Base-by-base conservation (phyloP, 2,888 invertebrate species). In the Cerastis leucographa region DNA sequence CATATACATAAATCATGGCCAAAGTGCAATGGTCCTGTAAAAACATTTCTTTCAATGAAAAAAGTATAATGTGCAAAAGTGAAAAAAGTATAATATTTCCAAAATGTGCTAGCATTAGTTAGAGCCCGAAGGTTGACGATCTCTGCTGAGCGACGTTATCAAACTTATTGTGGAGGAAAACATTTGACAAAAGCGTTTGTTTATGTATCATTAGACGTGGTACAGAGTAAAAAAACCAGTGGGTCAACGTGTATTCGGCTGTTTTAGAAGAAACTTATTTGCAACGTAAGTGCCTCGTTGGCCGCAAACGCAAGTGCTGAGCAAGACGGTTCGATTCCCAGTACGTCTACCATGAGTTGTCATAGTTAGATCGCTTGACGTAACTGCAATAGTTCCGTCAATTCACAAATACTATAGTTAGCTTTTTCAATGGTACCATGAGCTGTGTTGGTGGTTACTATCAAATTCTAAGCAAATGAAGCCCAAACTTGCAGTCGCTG, bases 131-230 rank as follows among this genome's bases (percentile, higher is more conserved):
- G 76, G 74, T 75, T 74, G 78, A 72, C 76, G 79, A 56, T 78
- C 74, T n/a, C 73, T 22, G 49, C 40, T 64, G 54, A 81, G 56
- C 46, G 29, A 51, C 22, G 69, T 40, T 71, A 78, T 84, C 71
- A 76, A 72, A 72, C 76, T 89, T 90, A 86, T 87, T 84, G 81
- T 74, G 51, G 71, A 73, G 71, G 65, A 84, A 84, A 82, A 75
- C 81, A 85, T 85, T 86, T 82, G 71, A 72, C 42, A 77, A 78
- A 84, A 87, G 76, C 80, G 85, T 89, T 89, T 89, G 78, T 89
- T 90, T 87, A 88, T 88, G 83, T 74, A 74, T 78, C 85, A 83
- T 87, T 89, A 81, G 56, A 35, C 62, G 17, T 65, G 74, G 2
- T 0, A 46, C 40, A 87, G 85, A 19, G 56, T 56, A 78, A 54